Evolutionary conservation across 2,888 invertebrate genomes (phyloP), one percentile per base, ranked within the genome.

Genomic region (Scrobipalpa atriplicella): DNA sequence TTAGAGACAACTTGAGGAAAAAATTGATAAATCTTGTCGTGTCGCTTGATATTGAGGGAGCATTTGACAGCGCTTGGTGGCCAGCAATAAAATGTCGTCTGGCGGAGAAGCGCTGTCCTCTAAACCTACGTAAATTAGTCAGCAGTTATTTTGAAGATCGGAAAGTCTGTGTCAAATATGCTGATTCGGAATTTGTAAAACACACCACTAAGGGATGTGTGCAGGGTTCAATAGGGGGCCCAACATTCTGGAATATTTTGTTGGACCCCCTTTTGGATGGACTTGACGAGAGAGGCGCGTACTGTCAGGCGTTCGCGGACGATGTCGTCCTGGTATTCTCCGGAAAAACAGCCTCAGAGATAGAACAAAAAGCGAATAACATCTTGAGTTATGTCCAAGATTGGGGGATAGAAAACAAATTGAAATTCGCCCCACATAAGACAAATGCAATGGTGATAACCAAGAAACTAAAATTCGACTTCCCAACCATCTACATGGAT

Each of bases 1-100:
- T 69, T 3, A 5, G 58, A 7, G 1, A 1, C 0, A 58, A 58
- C 1, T 38, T 58, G 1, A 38, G 36, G 3, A 58, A 58, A 29
- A 58, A 36, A n/a, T 1, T 58, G 1, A 29, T 58, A n/a, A 13
- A 58, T 38, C 0, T 5, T n/a, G n/a, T n/a, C 16, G 62, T 29
- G 8, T 58, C 58, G 0, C 9, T 58, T n/a, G 58, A 29, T 29
- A 29, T 29, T 3, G 29, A 29, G 29, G 29, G 29, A 29, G 29
- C 29, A 2, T 29, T 29, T 13, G 58, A 58, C 11, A 58, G 58
- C n/a, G 58, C 68, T 1, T 68, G 67, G 67, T 71, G 71, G 71
- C 72, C 71, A 0, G 66, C 63, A n/a, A n/a, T n/a, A n/a, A n/a
- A n/a, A n/a, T n/a, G n/a, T n/a, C n/a, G n/a, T n/a, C n/a, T 0